phyloP scores from a whole-genome alignment of 2,113 vertebrate genomes.

The Lethenteron reissneri region DNA sequence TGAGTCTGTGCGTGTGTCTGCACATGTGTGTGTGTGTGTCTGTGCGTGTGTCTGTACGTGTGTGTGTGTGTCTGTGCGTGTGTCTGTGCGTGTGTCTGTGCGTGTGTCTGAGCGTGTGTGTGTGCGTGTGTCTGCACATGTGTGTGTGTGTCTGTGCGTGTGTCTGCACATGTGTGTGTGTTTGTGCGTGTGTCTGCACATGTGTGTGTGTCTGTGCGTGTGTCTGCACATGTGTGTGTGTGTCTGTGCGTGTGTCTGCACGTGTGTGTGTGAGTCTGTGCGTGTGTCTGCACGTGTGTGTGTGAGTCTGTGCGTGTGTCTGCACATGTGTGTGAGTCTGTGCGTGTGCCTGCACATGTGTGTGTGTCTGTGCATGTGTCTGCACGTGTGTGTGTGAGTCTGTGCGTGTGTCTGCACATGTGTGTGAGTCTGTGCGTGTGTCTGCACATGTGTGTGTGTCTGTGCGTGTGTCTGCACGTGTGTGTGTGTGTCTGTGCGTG shows the following conservation, averaged over 20 bases:
- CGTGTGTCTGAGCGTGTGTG: too few relatives aligned
- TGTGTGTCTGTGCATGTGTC: too few relatives aligned
- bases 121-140: background rate
- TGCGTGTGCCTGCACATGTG: too few relatives aligned
- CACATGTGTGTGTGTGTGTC: background rate
- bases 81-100: too few relatives aligned
- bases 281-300: too few relatives aligned
- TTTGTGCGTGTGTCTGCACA: background rate
- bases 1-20: background rate
- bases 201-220: too few relatives aligned
- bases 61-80: background rate
- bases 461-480: conserved; percentile 4
- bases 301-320: too few relatives aligned
- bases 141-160: background rate
- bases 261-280: too few relatives aligned
- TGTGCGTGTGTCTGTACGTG: background rate
- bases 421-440: background rate
- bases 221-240: too few relatives aligned
- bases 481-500: conserved; percentile 3
- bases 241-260: too few relatives aligned
- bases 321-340: too few relatives aligned
- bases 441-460: background rate
- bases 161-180: background rate
- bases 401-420: background rate
- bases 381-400: background rate